Evolutionary conservation across 2,888 invertebrate genomes (phyloP).

Genomic region (Acrobasis consociella): DNA sequence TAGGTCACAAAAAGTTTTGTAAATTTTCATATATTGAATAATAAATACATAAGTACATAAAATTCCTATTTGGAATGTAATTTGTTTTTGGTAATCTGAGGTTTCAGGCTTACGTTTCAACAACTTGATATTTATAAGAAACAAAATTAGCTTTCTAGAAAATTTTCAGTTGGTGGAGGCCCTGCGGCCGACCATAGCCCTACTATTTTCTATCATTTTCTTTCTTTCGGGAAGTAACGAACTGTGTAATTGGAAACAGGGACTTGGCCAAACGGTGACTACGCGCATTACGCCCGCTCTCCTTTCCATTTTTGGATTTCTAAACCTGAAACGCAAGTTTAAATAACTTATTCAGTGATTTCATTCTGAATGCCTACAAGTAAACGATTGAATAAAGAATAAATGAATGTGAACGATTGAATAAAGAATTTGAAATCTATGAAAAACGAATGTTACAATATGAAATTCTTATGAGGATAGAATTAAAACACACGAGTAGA

Average conservation of each 20-base stretch:
- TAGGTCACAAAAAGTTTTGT: no score
- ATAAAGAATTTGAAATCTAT: no score
- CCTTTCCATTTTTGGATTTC: constrained; percentile 46
- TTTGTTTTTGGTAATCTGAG: no score
- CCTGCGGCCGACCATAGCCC: constrained; percentile 48
- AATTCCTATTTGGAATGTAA: no score
- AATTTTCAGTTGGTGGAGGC: constrained; percentile 36
- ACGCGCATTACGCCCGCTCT: constrained; percentile 46
- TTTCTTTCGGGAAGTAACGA: constrained; percentile 71
- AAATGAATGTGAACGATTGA: not conserved
- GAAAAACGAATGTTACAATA: no score
- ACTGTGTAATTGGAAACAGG: constrained; percentile 73
- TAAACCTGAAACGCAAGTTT: constrained; percentile 22
- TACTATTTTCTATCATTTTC: constrained; percentile 67
- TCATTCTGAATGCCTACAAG: not conserved
- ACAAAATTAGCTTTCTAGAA: not conserved
- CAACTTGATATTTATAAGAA: not conserved
- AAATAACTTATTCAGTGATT: not conserved
- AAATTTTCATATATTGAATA: no score
- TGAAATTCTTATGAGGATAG: no score
- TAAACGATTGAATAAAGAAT: not conserved
- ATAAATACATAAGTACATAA: no score
- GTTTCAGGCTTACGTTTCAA: no score
- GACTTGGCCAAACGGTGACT: constrained; percentile 57
- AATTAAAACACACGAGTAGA: no score